Conservation (phyloP, 2,797 vertebrate species). For the Neoniphon sammara region DNA sequence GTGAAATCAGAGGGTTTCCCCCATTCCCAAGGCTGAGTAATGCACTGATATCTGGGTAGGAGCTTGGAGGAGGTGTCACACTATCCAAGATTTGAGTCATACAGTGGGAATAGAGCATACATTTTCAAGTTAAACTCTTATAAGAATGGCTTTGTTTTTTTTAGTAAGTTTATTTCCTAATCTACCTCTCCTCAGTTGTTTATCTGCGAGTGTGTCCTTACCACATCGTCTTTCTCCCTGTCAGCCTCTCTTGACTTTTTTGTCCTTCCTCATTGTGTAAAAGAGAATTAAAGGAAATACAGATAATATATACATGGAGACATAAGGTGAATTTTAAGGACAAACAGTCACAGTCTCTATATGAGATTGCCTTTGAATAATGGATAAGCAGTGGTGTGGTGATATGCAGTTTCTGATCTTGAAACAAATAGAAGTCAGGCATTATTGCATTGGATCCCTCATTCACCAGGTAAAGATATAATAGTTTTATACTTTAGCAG, state of each 20-base stretch:
- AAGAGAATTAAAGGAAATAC: slow-evolving; percentile 34
- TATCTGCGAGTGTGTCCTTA: not conserved
- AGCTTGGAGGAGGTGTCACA: slow-evolving; percentile 3
- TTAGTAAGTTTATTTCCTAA: not conserved
- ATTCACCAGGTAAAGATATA: not conserved
- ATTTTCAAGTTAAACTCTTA: not conserved
- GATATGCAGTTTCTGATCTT: slow-evolving; percentile 16
- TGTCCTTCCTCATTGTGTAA: not conserved
- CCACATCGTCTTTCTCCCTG: not conserved
- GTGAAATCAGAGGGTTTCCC: slow-evolving; percentile 48
- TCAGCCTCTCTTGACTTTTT: slow-evolving; percentile 11
- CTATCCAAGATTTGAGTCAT: slow-evolving; percentile 14
- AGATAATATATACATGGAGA: slow-evolving; percentile 23
- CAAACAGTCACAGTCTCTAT: slow-evolving; percentile 38
- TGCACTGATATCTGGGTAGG: slow-evolving; percentile 6
- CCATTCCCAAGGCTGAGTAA: slow-evolving; percentile 19
- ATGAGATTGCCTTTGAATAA: slow-evolving; percentile 61
- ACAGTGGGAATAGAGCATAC: not conserved
- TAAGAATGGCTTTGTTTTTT: not conserved
- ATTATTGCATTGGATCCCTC: not conserved
- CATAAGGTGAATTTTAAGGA: slow-evolving; percentile 48
- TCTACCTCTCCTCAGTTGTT: not conserved
- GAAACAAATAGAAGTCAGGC: slow-evolving; percentile 11
- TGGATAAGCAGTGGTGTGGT: slow-evolving; percentile 44
- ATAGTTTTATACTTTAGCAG: not conserved